These are phyloP conservation scores for Gibbula magus DNA, from an alignment of 2,888 invertebrate genomes.

Conservation along the genomic window DNA sequence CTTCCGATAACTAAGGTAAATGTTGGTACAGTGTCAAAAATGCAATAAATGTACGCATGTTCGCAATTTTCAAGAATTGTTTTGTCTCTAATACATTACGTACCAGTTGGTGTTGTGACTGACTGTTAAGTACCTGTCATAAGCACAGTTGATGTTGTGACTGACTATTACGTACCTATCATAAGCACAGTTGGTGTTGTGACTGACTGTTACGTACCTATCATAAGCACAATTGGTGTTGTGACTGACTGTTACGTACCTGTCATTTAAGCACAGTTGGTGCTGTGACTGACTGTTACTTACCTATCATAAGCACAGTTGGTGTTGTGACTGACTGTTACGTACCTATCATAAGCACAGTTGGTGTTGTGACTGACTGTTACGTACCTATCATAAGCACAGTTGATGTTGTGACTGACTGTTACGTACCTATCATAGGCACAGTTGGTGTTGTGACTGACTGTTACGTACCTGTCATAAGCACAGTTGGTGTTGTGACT, in stretches of 20 bases:
- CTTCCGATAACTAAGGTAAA: too few relatives aligned
- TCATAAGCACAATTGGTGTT: conserved; percentile 58
- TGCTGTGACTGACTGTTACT: conserved; percentile 6
- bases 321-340: too few relatives aligned
- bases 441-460: conserved; percentile 48
- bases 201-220: conserved; percentile 37
- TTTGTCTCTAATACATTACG: too few relatives aligned
- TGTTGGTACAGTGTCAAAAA: too few relatives aligned
- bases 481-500: conserved; percentile 30
- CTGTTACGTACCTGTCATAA: conserved; percentile 56
- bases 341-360: conserved; percentile 60
- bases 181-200: conserved; percentile 53
- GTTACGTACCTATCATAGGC: conserved; percentile 54
- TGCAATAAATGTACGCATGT: too few relatives aligned
- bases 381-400: conserved; percentile 61
- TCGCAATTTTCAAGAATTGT: too few relatives aligned
- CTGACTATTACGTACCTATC: conserved; percentile 42
- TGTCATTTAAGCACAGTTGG: conserved; percentile 61
- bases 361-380: conserved; percentile 39
- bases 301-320: conserved; percentile 61
- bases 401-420: too few relatives aligned
- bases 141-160: conserved; percentile 35
- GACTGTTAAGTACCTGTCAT: conserved; percentile 46
- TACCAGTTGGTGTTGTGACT: background rate
- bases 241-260: conserved; percentile 34